Conservation (phyloP, 2,888 invertebrate genomes). For the Apamea sordens region DNA sequence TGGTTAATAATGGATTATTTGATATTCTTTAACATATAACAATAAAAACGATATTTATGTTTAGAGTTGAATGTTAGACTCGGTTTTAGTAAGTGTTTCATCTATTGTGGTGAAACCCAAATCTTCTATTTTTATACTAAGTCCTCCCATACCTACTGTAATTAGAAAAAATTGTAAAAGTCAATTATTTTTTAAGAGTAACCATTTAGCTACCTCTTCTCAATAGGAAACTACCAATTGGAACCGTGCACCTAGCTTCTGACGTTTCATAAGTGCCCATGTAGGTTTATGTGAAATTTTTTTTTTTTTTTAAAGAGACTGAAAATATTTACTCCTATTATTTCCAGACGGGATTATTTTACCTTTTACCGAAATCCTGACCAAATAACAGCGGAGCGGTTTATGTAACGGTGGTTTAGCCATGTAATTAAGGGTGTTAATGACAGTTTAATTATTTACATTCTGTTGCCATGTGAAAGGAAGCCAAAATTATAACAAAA, state of each 20-base stretch:
- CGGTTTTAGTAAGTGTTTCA: neutral
- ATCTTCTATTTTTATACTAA: neutral
- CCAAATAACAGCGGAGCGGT: neutral
- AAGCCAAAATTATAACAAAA: neutral
- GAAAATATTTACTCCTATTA: neutral
- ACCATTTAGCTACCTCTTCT: too few species aligned
- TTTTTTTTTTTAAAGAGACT: neutral
- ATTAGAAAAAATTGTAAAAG: too few species aligned
- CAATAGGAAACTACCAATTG: too few species aligned
- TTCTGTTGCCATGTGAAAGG: neutral
- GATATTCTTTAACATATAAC: neutral
- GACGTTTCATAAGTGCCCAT: too few species aligned
- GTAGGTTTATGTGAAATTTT: too few species aligned
- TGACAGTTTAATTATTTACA: constrained; percentile 4
- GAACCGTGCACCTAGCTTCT: too few species aligned
- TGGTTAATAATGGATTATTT: too few species aligned
- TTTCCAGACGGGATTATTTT: neutral
- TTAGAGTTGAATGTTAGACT: neutral
- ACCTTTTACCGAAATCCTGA: neutral
- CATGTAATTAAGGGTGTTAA: neutral
- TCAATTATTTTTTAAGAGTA: too few species aligned
- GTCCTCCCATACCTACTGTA: too few species aligned
- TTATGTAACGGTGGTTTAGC: neutral
- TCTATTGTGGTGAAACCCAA: neutral
- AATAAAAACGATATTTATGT: neutral